Percentiles rank a stretch among this genome's conserved stretches.
phyloP scores from a whole-genome alignment of 2,797 vertebrate genomes.

The Parambassis ranga region DNA sequence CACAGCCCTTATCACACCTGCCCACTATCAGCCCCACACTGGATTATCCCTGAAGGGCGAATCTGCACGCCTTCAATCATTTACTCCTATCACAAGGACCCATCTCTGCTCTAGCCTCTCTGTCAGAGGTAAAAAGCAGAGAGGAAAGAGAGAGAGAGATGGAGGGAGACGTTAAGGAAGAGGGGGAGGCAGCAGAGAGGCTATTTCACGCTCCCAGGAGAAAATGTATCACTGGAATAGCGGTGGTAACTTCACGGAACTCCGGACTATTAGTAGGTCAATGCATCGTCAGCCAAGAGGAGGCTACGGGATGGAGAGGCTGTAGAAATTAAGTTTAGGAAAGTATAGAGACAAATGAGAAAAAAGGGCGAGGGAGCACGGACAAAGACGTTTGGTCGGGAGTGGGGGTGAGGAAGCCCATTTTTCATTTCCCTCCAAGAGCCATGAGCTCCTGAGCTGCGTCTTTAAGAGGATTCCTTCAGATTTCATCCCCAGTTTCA shows the following conservation, averaged over 20 bases:
- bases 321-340: conserved; percentile 35
- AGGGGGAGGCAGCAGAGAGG: conserved; percentile 37
- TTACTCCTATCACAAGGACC: conserved; percentile 71
- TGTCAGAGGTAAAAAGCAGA: conserved; percentile 54
- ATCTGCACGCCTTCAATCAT: conserved; percentile 81
- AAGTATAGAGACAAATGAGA: conserved; percentile 27
- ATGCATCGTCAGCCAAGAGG: conserved; percentile 11
- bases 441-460: background rate
- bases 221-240: conserved; percentile 64
- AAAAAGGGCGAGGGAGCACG: background rate
- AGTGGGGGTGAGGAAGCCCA: background rate
- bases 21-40: conserved; percentile 72
- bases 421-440: conserved; percentile 50
- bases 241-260: conserved; percentile 39
- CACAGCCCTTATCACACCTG: conserved; percentile 76
- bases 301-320: conserved; percentile 12
- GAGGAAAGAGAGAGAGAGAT: conserved; percentile 37
- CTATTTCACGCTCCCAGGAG: conserved; percentile 72
- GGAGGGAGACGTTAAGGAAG: conserved; percentile 35
- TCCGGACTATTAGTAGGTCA: conserved; percentile 28
- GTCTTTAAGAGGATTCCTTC: conserved; percentile 56
- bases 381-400: conserved; percentile 7
- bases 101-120: conserved; percentile 69
- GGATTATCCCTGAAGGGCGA: conserved; percentile 83
- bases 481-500: conserved; percentile 44